Evolutionary conservation across 2,113 vertebrate species (phyloP).

Genomic region (Gracilinanus agilis): DNA sequence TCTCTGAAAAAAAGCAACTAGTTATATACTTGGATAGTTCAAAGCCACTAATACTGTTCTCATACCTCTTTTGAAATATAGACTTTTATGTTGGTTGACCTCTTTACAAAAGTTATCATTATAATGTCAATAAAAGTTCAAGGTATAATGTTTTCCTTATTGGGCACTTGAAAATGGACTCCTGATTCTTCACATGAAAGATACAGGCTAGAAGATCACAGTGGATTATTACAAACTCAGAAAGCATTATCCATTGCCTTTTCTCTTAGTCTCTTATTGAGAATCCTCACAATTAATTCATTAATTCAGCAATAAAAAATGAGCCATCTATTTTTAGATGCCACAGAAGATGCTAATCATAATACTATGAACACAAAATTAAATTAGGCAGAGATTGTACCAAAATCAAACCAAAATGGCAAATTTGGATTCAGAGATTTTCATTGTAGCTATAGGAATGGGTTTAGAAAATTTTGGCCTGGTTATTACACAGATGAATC

Average conservation of each 20-base stretch:
- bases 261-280: background rate
- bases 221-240: background rate
- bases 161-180: background rate
- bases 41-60: background rate
- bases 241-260: conserved; percentile 7
- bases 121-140: background rate
- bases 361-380: background rate
- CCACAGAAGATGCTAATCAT: background rate
- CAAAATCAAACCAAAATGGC: background rate
- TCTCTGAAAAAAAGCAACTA: background rate
- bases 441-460: background rate
- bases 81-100: background rate
- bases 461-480: conserved; percentile 54
- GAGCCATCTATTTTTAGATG: background rate
- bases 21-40: background rate
- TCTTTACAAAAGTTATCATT: background rate
- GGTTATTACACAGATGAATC: conserved; percentile 48
- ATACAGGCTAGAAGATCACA: fast-evolving
- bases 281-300: conserved; percentile 50
- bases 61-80: background rate
- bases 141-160: background rate
- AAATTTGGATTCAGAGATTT: conserved; percentile 22
- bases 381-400: background rate
- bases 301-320: background rate
- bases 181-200: background rate